Conservation (phyloP, 2,113 vertebrate genomes). For the Paralichthys olivaceus region DNA sequence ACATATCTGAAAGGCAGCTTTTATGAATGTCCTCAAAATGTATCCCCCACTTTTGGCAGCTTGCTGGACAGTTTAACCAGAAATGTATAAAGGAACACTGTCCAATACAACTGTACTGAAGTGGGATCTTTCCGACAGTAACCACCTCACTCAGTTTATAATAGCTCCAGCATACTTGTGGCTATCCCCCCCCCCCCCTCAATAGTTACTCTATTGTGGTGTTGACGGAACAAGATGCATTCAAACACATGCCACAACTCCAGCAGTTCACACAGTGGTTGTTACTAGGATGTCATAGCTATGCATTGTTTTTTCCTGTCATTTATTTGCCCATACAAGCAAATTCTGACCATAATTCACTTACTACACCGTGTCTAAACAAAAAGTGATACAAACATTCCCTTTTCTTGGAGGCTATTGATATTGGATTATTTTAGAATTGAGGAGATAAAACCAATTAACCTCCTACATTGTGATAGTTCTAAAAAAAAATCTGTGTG, state of each 20-base stretch:
- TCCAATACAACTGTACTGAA: slow-evolving; percentile 29
- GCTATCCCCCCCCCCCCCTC: slow-evolving; percentile 37
- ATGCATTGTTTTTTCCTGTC: slow-evolving; percentile 4
- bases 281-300: slow-evolving; percentile 18
- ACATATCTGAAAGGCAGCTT: slow-evolving; percentile 44
- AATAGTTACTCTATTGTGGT: slow-evolving; percentile 46
- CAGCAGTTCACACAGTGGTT: slow-evolving; percentile 16
- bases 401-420: neutral
- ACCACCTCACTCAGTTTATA: slow-evolving; percentile 21
- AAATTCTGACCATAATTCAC: neutral
- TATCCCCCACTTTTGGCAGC: neutral
- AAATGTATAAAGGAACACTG: slow-evolving; percentile 47
- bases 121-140: slow-evolving; percentile 20
- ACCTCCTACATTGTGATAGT: neutral
- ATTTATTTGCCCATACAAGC: neutral
- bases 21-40: slow-evolving; percentile 18
- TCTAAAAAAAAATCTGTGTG: neutral
- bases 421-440: neutral
- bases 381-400: neutral
- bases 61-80: slow-evolving; percentile 33
- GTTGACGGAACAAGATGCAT: slow-evolving; percentile 24
- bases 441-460: neutral
- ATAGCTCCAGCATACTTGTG: slow-evolving; percentile 43
- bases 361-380: neutral
- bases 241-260: slow-evolving; percentile 29